Conservation (phyloP, 2,797 vertebrate species). For the Alca torda region DNA sequence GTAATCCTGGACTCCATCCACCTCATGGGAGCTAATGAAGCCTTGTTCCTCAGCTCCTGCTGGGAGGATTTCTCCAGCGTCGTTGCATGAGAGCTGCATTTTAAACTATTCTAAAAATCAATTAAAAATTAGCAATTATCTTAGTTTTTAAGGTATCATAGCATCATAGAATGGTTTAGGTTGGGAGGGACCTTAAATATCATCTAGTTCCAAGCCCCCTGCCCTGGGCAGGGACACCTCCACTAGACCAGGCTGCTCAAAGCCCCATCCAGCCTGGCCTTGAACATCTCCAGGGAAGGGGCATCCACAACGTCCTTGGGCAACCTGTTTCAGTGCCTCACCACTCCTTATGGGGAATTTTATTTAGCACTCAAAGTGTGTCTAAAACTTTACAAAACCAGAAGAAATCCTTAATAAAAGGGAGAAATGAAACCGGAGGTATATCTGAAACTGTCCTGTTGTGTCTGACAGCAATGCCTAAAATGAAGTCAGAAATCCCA, state of each 20-base stretch:
- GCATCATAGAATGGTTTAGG: neutral
- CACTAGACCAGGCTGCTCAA: neutral
- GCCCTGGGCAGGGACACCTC: neutral
- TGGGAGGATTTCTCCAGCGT: neutral
- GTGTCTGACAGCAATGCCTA: neutral
- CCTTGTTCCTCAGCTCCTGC: neutral
- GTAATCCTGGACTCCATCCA: neutral
- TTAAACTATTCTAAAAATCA: neutral
- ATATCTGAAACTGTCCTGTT: neutral
- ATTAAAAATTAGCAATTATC: neutral
- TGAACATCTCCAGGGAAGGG: too few species aligned
- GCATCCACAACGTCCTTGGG: too few species aligned
- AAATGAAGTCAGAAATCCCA: neutral
- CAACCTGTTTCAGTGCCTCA: neutral
- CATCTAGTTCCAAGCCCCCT: neutral
- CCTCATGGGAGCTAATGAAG: neutral
- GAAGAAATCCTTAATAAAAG: neutral
- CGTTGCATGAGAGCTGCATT: neutral
- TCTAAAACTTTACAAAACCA: neutral
- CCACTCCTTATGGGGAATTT: neutral
- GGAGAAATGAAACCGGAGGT: neutral
- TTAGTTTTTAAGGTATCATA: neutral
- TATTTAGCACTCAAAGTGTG: neutral
- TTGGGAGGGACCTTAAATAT: neutral
- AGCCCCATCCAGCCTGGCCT: neutral